Evolutionary conservation across 2,797 vertebrate species (phyloP).

Genomic region (Lagorchestes hirsutus): DNA sequence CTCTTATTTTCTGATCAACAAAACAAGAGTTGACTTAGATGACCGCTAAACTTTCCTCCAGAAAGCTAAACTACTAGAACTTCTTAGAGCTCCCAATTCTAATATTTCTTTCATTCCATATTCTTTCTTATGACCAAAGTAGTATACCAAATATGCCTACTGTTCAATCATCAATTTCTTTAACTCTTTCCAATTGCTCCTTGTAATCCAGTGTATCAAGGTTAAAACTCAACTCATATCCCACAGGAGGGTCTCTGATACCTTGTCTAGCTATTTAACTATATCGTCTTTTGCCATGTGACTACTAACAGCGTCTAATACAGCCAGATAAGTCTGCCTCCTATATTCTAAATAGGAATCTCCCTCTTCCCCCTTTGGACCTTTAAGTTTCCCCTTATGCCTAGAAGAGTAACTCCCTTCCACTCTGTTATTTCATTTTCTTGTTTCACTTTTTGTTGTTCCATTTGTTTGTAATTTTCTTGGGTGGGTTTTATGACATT

Average conservation of each 20-base stretch:
- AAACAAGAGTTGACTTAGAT: background rate
- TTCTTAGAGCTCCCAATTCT: background rate
- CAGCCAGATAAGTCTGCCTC: background rate
- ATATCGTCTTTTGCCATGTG: background rate
- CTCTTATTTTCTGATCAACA: background rate
- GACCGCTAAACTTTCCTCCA: background rate
- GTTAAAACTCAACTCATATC: background rate
- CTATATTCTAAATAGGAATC: background rate
- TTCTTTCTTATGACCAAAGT: background rate
- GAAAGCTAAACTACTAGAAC: background rate
- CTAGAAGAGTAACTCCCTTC: background rate
- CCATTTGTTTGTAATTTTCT: background rate
- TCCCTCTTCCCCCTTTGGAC: conserved; percentile 7
- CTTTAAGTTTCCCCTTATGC: background rate
- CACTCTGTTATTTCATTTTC: background rate
- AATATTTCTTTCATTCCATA: conserved; percentile 3
- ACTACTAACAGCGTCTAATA: background rate
- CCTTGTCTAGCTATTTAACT: background rate
- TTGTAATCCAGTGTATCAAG: background rate
- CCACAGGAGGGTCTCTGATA: rapidly evolving
- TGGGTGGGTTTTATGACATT: background rate
- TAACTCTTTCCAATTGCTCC: background rate
- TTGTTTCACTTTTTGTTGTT: background rate
- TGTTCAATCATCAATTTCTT: background rate
- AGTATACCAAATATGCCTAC: background rate